phyloP scores from a whole-genome alignment of 2,797 vertebrate species.

The Thaleichthys pacificus region DNA sequence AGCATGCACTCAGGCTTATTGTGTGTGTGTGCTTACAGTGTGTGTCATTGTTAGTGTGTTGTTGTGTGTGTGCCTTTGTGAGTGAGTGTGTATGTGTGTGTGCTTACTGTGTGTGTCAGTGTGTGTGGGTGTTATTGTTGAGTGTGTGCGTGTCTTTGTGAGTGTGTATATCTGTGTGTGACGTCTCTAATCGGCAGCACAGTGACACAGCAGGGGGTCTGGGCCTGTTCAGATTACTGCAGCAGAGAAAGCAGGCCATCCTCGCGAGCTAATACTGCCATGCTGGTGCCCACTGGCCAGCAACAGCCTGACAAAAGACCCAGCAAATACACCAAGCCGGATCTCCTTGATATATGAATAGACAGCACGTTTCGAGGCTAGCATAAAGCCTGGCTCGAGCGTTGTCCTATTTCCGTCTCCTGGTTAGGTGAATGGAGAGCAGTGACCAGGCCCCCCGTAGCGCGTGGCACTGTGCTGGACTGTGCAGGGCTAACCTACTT shows the following conservation, averaged over 20 bases:
- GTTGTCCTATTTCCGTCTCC: background rate
- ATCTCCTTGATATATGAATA: background rate
- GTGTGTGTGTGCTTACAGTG: background rate
- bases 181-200: background rate
- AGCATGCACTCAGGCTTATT: background rate
- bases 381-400: background rate
- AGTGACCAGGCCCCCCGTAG: background rate
- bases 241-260: background rate
- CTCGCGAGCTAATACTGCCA: slow-evolving; percentile 1
- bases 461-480: slow-evolving; percentile 3
- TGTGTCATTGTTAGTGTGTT: background rate
- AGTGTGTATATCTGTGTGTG: background rate
- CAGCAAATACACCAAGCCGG: background rate
- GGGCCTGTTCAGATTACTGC: background rate
- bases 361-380: background rate
- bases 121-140: background rate
- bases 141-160: background rate
- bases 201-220: background rate
- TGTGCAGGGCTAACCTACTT: slow-evolving; percentile 6
- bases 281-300: slow-evolving; percentile 4
- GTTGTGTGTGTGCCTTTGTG: background rate
- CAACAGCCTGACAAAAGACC: background rate
- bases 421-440: background rate
- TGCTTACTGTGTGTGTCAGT: background rate
- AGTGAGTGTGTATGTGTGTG: background rate